A percentile compares a stretch with the other conserved stretches of the same genome.
Conservation (phyloP, 2,888 invertebrate genomes). For the Chalcis sispes region DNA sequence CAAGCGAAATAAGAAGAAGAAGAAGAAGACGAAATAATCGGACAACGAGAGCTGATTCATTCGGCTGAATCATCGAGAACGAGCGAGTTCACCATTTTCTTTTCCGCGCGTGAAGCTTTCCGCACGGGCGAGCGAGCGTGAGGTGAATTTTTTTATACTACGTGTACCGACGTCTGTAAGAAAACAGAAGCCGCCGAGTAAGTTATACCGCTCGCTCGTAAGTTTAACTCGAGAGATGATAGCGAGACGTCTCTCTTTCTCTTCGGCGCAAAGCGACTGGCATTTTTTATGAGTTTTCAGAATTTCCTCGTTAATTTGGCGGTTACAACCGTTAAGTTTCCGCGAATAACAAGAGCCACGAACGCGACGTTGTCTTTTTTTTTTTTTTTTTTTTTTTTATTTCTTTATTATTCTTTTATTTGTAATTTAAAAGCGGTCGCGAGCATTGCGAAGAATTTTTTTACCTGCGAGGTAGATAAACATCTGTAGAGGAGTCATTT, state of each 20-base stretch:
- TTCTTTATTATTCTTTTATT: not conserved
- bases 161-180: too few species aligned
- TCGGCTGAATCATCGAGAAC: slow-evolving; percentile 32
- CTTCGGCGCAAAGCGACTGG: too few species aligned
- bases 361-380: not conserved
- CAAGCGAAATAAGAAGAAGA: not conserved
- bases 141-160: too few species aligned
- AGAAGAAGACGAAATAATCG: not conserved
- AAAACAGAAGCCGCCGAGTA: too few species aligned
- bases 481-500: not conserved
- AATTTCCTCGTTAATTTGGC: slow-evolving; percentile 49
- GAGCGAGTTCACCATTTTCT: slow-evolving; percentile 38
- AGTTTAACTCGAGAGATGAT: too few species aligned
- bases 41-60: not conserved
- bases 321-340: not conserved
- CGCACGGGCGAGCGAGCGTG: too few species aligned
- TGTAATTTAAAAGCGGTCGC: not conserved
- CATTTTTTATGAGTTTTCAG: slow-evolving; percentile 44
- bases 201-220: too few species aligned
- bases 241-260: too few species aligned
- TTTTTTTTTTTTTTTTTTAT: not conserved
- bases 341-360: slow-evolving; percentile 13
- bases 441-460: not conserved
- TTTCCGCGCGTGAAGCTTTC: slow-evolving; percentile 20
- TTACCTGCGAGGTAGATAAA: too few species aligned